A percentile compares a stretch with the other conserved stretches of the same genome.
Conservation (phyloP, 2,888 invertebrate genomes). For the Julus scanicus region DNA sequence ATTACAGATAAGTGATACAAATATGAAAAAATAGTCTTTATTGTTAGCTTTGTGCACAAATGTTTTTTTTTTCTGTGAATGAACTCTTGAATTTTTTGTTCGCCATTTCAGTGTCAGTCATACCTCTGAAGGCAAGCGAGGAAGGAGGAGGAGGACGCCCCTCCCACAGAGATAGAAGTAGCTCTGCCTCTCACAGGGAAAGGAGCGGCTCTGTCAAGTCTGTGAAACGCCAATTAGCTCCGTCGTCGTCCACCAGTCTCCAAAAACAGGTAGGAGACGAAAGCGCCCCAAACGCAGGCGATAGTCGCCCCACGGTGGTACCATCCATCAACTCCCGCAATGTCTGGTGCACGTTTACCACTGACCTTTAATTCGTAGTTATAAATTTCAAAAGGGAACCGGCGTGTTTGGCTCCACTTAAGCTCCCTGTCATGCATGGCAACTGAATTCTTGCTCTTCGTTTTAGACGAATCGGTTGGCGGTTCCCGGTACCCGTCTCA, state of each 20-base stretch:
- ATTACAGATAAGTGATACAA: too few relatives aligned
- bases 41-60: too few relatives aligned
- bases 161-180: background rate
- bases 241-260: conserved; percentile 50
- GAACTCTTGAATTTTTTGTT: background rate
- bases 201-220: conserved; percentile 51
- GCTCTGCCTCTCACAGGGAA: conserved; percentile 18
- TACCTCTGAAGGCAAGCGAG: conserved; percentile 1
- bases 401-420: background rate
- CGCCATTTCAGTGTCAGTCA: background rate
- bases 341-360: conserved; percentile 56
- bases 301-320: background rate
- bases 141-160: background rate
- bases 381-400: background rate
- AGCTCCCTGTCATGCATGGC: conserved; percentile 13
- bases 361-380: conserved; percentile 50
- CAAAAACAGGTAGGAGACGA: conserved; percentile 55
- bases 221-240: conserved; percentile 48
- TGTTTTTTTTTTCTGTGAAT: background rate
- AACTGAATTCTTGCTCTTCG: conserved; percentile 31
- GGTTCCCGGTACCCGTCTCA: background rate
- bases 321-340: conserved; percentile 36
- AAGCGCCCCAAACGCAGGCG: background rate
- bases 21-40: too few relatives aligned
- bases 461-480: background rate